A percentile compares a stretch with the other conserved stretches of the same genome.
Evolutionary conservation across 2,888 invertebrate genomes (phyloP).

Genomic region (Heliothis peltigera): DNA sequence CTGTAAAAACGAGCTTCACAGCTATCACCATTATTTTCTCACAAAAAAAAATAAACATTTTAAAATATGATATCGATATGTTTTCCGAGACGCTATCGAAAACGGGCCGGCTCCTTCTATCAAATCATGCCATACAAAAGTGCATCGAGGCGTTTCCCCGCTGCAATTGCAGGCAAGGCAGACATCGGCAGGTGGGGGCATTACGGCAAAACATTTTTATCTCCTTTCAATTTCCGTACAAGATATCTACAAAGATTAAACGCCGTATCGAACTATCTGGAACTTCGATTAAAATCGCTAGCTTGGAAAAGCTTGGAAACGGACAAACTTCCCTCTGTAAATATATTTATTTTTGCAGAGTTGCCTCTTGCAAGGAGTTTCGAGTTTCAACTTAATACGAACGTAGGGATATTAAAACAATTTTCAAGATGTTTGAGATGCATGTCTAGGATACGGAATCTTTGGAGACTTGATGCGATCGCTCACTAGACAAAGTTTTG

Average conservation of each 20-base stretch:
- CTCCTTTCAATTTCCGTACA: constrained; percentile 62
- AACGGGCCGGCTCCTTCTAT: constrained; percentile 36
- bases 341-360: constrained; percentile 58
- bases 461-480: constrained; percentile 13
- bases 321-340: constrained; percentile 56
- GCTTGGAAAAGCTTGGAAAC: constrained; percentile 47
- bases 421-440: constrained; percentile 42
- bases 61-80: not conserved
- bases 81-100: not conserved
- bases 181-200: constrained; percentile 44
- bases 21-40: not conserved
- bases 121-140: constrained; percentile 43
- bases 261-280: constrained; percentile 56
- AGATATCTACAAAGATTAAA: constrained; percentile 63
- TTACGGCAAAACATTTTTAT: constrained; percentile 60
- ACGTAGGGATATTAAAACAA: constrained; percentile 50
- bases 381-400: constrained; percentile 37
- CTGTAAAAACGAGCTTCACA: too few relatives aligned
- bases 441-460: constrained; percentile 15
- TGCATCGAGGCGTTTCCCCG: constrained; percentile 45
- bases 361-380: constrained; percentile 37
- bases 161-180: constrained; percentile 46
- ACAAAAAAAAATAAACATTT: not conserved
- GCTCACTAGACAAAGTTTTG: constrained; percentile 18
- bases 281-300: constrained; percentile 65